phyloP scores from a whole-genome alignment of 2,888 invertebrate genomes.

The Eumacrocentrus americanus region DNA sequence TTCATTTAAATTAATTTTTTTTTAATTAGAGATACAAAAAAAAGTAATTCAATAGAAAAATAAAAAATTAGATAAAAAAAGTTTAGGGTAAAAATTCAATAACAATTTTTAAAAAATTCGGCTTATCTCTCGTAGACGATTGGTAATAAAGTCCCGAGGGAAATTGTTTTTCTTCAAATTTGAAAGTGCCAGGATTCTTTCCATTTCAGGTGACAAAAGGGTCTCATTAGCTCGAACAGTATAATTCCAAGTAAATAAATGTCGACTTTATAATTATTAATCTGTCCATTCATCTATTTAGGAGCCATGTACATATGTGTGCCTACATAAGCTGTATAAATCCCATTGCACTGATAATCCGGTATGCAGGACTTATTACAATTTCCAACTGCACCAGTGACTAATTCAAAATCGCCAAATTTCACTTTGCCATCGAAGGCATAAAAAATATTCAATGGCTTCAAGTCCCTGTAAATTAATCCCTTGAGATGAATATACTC shows the following conservation, averaged over 20 bases:
- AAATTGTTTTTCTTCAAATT: conserved; percentile 72
- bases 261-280: conserved; percentile 90
- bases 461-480: conserved; percentile 94
- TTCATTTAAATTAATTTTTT: too few relatives aligned
- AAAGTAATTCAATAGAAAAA: too few relatives aligned
- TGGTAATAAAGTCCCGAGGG: conserved; percentile 70
- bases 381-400: conserved; percentile 73
- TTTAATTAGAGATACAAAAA: too few relatives aligned
- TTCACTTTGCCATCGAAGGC: conserved; percentile 88
- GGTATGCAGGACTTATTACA: conserved; percentile 40
- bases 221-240: conserved; percentile 88
- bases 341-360: conserved; percentile 52
- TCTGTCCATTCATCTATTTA: conserved; percentile 79
- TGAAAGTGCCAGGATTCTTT: conserved; percentile 75
- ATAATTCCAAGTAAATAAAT: conserved; percentile 95
- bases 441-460: conserved; percentile 94
- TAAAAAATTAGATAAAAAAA: neutral
- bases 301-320: conserved; percentile 98
- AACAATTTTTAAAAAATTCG: neutral
- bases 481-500: conserved; percentile 93
- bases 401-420: conserved; percentile 98
- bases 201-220: conserved; percentile 92
- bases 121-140: conserved; percentile 76
- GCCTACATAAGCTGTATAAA: conserved; percentile 72
- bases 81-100: neutral